Conservation (phyloP, 2,113 vertebrate genomes). For the Polypterus senegalus region DNA sequence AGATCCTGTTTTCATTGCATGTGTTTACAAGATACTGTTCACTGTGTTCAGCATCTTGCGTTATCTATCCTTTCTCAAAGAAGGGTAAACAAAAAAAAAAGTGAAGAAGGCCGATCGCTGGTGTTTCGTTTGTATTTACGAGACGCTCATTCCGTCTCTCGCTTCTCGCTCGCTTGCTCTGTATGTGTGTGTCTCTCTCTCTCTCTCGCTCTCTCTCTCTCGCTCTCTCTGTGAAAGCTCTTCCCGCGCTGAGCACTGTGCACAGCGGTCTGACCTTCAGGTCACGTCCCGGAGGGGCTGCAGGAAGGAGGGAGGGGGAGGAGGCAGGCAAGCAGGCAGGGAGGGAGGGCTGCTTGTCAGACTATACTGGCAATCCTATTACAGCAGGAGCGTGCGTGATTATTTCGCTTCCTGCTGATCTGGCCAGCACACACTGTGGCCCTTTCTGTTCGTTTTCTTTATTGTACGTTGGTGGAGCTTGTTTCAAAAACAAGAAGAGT, state of each 20-base stretch:
- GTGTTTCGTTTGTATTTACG: no score
- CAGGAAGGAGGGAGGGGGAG: constrained; percentile 1
- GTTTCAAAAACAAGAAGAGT: no score
- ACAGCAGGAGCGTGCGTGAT: constrained; percentile 9
- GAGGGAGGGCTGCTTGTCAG: constrained; percentile 15
- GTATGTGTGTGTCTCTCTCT: no score
- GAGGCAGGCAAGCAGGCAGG: constrained; percentile 19
- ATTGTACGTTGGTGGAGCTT: no score
- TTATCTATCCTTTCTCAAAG: no score
- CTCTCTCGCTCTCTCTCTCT: background rate
- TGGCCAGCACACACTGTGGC: no score
- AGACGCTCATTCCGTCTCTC: no score
- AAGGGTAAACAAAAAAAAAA: background rate
- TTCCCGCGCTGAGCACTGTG: constrained; percentile 25
- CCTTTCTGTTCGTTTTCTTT: no score
- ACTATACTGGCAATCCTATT: constrained; percentile 20
- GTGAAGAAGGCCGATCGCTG: background rate
- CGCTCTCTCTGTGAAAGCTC: constrained; percentile 22
- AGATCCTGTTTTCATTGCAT: no score
- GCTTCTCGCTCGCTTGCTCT: no score
- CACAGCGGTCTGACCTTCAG: constrained; percentile 45
- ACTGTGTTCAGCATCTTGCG: no score
- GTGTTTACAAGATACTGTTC: no score
- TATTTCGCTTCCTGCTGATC: constrained; percentile 7
- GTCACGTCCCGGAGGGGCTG: constrained; percentile 44